Conservation (phyloP, 1,140 invertebrate genomes). For the Daktulosphaira vitifoliae region DNA sequence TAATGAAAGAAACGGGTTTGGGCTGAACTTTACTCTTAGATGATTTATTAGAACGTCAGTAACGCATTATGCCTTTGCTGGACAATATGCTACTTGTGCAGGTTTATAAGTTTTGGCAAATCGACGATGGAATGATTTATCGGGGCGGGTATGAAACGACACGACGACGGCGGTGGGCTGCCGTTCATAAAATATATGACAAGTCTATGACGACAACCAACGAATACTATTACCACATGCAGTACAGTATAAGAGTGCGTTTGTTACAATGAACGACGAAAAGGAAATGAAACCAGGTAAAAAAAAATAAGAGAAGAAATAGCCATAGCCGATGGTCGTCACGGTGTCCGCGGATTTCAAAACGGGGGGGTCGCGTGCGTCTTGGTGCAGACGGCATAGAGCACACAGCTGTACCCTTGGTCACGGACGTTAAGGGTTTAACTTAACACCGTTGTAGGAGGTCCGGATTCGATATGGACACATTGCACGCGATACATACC, state of each 20-base stretch:
- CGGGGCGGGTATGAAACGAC: too few relatives aligned
- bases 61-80: too few relatives aligned
- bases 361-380: conserved; percentile 26
- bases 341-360: conserved; percentile 11
- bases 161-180: too few relatives aligned
- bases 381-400: neutral
- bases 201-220: neutral
- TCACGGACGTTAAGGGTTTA: conserved; percentile 34
- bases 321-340: conserved; percentile 3
- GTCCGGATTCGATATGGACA: conserved; percentile 32
- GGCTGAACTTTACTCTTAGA: too few relatives aligned
- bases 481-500: conserved; percentile 24
- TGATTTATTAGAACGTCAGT: too few relatives aligned
- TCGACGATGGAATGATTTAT: too few relatives aligned
- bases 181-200: too few relatives aligned
- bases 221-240: neutral
- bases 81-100: too few relatives aligned
- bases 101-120: too few relatives aligned
- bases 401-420: conserved; percentile 29
- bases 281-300: neutral
- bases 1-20: too few relatives aligned
- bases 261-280: neutral
- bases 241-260: neutral
- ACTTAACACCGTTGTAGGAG: conserved; percentile 26
- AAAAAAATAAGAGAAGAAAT: neutral